A percentile compares a stretch with the other conserved stretches of the same genome.
Evolutionary conservation across 2,888 invertebrate species (phyloP).

Genomic region (Chesias legatella): DNA sequence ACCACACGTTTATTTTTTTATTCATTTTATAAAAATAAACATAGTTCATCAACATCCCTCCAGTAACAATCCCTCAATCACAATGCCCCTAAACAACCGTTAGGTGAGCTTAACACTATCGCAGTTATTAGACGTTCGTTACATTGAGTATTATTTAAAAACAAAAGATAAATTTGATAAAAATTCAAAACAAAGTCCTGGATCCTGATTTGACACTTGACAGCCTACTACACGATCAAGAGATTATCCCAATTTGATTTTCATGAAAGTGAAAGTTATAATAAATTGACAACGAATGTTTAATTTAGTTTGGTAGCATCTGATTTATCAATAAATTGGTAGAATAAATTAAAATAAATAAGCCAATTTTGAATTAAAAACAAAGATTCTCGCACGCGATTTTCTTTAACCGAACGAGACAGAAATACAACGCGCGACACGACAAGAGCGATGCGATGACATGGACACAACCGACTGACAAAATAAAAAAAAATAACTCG

Average conservation of each 20-base stretch:
- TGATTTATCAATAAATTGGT: constrained; percentile 2
- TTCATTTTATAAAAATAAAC: neutral
- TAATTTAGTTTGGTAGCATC: too few relatives aligned
- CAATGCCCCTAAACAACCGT: constrained; percentile 1
- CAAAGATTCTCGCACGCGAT: constrained; percentile 9
- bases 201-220: constrained; percentile 7
- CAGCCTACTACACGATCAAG: neutral
- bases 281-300: too few relatives aligned
- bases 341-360: neutral
- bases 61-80: too few relatives aligned
- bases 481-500: too few relatives aligned
- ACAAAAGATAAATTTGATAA: constrained; percentile 2
- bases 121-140: too few relatives aligned
- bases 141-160: neutral
- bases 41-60: neutral
- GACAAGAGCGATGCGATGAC: constrained; percentile 5
- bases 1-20: too few relatives aligned
- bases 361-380: constrained; percentile 8
- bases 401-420: constrained; percentile 10
- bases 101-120: neutral
- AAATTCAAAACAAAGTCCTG: constrained; percentile 13
- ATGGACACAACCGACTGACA: neutral
- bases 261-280: constrained; percentile 1
- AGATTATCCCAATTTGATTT: too few relatives aligned
- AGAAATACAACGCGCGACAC: constrained; percentile 4